Percentiles rank a stretch among this genome's conserved stretches.
Evolutionary conservation across 2,888 invertebrate genomes (phyloP).

Genomic region (Nineta flava): DNA sequence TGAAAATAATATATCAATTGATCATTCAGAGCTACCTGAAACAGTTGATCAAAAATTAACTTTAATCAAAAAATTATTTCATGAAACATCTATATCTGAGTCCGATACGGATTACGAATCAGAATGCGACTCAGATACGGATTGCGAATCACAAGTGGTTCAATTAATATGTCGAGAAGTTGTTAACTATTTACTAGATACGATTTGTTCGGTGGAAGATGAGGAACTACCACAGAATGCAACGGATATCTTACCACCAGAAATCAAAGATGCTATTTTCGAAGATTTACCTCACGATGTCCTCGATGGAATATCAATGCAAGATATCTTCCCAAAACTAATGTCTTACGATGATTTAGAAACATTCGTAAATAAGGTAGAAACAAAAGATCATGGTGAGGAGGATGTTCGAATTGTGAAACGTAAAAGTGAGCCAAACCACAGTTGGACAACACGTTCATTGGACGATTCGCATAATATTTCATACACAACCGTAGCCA

Average conservation of each 20-base stretch:
- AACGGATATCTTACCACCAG: conserved; percentile 67
- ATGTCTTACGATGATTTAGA: conserved; percentile 42
- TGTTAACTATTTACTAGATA: conserved; percentile 39
- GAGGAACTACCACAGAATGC: conserved; percentile 67
- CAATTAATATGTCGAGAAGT: conserved; percentile 40
- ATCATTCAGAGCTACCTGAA: conserved; percentile 48
- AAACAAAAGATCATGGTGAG: neutral
- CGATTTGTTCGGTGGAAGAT: conserved; percentile 44
- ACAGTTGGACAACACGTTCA: conserved; percentile 32
- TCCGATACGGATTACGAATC: conserved; percentile 19
- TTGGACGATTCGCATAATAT: conserved; percentile 38
- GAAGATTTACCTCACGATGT: conserved; percentile 72
- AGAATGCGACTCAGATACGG: conserved; percentile 26
- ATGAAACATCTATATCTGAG: conserved; percentile 27
- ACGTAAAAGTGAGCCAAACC: conserved; percentile 22
- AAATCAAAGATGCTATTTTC: conserved; percentile 72
- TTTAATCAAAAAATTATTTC: conserved; percentile 50
- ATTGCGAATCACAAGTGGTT: conserved; percentile 35
- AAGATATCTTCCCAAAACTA: conserved; percentile 63
- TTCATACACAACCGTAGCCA: conserved; percentile 24
- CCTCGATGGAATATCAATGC: conserved; percentile 70
- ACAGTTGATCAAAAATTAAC: conserved; percentile 45
- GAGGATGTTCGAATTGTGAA: neutral
- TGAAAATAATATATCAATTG: conserved; percentile 66
- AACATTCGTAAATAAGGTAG: neutral